Evolutionary conservation across 2,888 invertebrate genomes (phyloP).

Genomic region (Meganola albula): DNA sequence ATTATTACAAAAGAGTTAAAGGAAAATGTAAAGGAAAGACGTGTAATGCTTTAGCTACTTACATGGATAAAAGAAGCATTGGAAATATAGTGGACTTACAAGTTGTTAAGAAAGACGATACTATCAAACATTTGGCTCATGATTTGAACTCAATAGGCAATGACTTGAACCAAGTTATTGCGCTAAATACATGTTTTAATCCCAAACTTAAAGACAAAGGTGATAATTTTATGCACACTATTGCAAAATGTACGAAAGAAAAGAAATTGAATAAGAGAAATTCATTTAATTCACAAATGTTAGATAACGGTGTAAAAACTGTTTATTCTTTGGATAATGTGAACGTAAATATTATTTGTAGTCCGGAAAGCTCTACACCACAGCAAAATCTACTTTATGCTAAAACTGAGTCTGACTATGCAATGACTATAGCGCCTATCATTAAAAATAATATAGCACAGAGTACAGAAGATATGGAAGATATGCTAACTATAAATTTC

Average conservation of each 20-base stretch:
- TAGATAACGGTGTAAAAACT: conserved; percentile 28
- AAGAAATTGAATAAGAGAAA: no score
- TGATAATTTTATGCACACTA: conserved; percentile 22
- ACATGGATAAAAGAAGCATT: conserved; percentile 42
- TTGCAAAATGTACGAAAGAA: conserved; percentile 34
- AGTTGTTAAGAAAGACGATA: conserved; percentile 15
- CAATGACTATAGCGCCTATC: no score
- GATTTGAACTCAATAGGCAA: conserved; percentile 28
- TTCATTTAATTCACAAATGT: no score
- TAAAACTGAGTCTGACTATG: no score
- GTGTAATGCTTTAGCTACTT: conserved; percentile 44
- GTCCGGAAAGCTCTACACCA: conserved; percentile 27
- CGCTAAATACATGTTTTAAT: conserved; percentile 23
- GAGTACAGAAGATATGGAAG: no score
- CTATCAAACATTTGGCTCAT: conserved; percentile 14
- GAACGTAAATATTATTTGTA: conserved; percentile 55
- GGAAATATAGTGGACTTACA: conserved; percentile 7
- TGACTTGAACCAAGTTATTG: conserved; percentile 30
- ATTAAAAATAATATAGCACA: no score
- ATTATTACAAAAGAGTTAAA: conserved; percentile 55
- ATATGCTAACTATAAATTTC: no score
- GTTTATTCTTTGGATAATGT: conserved; percentile 53
- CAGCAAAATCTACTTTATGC: no score
- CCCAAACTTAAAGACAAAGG: conserved; percentile 28
- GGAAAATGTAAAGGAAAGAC: conserved; percentile 53